A percentile compares a stretch with the other conserved stretches of the same genome.
Evolutionary conservation across 2,888 invertebrate genomes (phyloP).

Genomic region (Drosophila macrothrix): DNA sequence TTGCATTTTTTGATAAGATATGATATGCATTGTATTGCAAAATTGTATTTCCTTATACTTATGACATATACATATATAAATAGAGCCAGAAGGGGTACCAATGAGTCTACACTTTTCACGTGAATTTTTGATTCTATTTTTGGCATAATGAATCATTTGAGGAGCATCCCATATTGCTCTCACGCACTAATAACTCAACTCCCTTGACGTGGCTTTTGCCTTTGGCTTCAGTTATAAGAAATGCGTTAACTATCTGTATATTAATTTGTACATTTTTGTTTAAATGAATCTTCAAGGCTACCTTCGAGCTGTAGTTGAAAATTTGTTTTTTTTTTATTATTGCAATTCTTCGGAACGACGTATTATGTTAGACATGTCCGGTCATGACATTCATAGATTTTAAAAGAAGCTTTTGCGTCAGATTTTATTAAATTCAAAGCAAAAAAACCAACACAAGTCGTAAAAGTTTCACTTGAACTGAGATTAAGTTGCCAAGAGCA

Average conservation of each 20-base stretch:
- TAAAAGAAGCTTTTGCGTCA: background rate
- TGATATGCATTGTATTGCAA: background rate
- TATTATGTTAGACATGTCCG: slow-evolving; percentile 1
- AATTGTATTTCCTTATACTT: background rate
- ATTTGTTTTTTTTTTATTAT: background rate
- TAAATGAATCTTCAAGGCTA: background rate
- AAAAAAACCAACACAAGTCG: background rate
- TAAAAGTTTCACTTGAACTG: background rate
- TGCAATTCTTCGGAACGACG: background rate
- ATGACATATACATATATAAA: background rate
- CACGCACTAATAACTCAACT: background rate
- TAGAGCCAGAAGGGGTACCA: background rate
- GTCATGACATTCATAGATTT: background rate
- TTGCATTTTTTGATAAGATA: background rate
- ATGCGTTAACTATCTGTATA: background rate
- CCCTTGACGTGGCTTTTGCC: background rate
- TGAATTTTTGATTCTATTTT: background rate
- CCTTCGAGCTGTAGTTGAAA: background rate
- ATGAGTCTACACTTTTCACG: background rate
- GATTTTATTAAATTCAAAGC: background rate
- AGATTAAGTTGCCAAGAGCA: background rate
- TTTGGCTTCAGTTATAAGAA: background rate
- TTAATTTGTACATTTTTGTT: background rate
- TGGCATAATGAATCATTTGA: background rate
- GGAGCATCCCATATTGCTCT: background rate